These are phyloP conservation scores for Crenichthys baileyi DNA, from an alignment of 2,797 vertebrate genomes.

Conservation along the genomic window DNA sequence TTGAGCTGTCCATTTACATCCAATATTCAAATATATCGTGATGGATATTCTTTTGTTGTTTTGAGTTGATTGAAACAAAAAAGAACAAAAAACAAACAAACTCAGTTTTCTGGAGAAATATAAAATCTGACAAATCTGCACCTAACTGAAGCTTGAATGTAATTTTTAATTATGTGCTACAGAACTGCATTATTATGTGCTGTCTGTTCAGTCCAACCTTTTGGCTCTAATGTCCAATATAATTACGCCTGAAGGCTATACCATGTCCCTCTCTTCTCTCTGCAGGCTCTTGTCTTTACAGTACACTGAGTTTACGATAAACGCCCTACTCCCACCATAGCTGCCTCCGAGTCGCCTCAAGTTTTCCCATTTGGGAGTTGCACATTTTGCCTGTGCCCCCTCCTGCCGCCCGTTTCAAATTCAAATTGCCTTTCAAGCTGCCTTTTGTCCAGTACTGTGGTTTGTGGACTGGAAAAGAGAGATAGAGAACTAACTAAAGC, in stretches of 20 bases:
- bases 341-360: conserved; percentile 60
- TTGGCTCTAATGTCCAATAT: conserved; percentile 50
- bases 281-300: conserved; percentile 68
- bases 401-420: conserved; percentile 79
- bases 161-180: not conserved
- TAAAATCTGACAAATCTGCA: not conserved
- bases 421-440: conserved; percentile 80
- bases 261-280: conserved; percentile 33
- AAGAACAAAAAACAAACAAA: no score
- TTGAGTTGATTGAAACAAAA: not conserved
- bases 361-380: conserved; percentile 60
- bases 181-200: conserved; percentile 4
- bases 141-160: not conserved
- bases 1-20: conserved; percentile 37
- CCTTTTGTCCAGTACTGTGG: conserved; percentile 77
- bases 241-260: conserved; percentile 43
- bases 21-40: conserved; percentile 22
- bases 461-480: conserved; percentile 82
- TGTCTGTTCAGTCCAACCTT: conserved; percentile 43
- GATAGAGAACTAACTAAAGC: conserved; percentile 76
- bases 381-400: conserved; percentile 46
- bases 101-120: not conserved
- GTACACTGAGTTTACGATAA: conserved; percentile 37
- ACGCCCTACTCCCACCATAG: conserved; percentile 45
- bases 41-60: not conserved